Base-by-base conservation (phyloP, 2,888 invertebrate genomes). In the Hartigia nigra region DNA sequence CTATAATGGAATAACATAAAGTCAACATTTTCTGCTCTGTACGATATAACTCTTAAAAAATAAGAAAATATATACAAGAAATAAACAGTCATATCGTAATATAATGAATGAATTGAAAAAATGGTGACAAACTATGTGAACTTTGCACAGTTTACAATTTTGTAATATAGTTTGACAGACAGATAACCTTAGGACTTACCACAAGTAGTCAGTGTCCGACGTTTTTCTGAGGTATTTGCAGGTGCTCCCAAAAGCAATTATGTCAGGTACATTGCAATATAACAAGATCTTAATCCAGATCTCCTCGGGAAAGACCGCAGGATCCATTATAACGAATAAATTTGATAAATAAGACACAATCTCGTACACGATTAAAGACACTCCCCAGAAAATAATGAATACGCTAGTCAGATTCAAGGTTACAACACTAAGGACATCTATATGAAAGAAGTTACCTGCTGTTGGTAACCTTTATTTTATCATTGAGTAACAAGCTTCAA, bases 251-350 rank as follows among this genome's bases (percentile, higher is more conserved):
- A 91, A 90, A 80, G 92, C 91, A 84, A 91, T 91, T 84, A 91
- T 91, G 84, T 92, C 92, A 87, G 90, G 90, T 87, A 92, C 91
- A 82, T 91, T 90, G 82, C 92, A 92, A 80, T 91, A 91, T 74
- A 90, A 86, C 79, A 92, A 88, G 81, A 92, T 92, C 84, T 92
- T 91, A 74, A 91, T 91, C 92, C 92, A 92, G 84, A 92, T 91
- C 84, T 91, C 92, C 81, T 92, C 91, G 70, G 92, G 92, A 84
- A 91, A 91, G 82, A 91, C 88, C 70, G 91, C 89, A 74, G 91
- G 91, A 90, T 91, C 91, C 92, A 92, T 92, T 82, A 82, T 86
- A 78, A 36, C 31, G 23, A 35, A 72, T 32, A 32, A 72, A 72
- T 32, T 32, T 72, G 72, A 72, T 72, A 72, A 32, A 72, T 32